Conservation (phyloP, 64 coral and sea anemone genomes). For the Stichodactyla mertensii region DNA sequence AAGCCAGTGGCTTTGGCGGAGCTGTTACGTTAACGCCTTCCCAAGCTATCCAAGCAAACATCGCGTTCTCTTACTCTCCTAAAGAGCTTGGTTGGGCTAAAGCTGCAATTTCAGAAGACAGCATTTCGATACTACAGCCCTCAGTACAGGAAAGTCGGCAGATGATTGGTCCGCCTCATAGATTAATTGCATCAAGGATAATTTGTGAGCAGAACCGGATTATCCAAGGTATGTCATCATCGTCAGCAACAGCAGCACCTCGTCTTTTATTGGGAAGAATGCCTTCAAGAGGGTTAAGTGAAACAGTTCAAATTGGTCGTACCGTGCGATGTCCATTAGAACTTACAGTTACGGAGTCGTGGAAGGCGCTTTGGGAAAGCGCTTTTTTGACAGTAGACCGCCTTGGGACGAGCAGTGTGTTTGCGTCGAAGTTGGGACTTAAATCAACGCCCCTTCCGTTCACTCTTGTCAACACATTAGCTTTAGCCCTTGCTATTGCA, state of each 20-base stretch:
- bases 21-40: not conserved
- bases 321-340: not conserved
- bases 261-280: not conserved
- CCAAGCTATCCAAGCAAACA: conserved; percentile 25
- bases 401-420: conserved; percentile 10
- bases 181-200: not conserved
- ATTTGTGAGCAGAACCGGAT: not conserved
- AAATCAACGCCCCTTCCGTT: conserved; percentile 11
- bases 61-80: conserved; percentile 16
- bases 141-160: conserved; percentile 31
- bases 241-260: too few species aligned
- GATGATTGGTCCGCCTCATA: conserved; percentile 27
- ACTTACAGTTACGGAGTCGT: conserved; percentile 31
- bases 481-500: not conserved
- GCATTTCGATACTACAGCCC: not conserved
- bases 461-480: conserved; percentile 10
- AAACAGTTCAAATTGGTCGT: conserved; percentile 18
- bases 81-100: conserved; percentile 27
- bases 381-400: conserved; percentile 18
- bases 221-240: not conserved
- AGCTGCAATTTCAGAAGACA: not conserved
- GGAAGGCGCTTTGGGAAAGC: conserved; percentile 37
- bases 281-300: not conserved
- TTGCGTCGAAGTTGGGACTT: conserved; percentile 11
- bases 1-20: conserved; percentile 21